Evolutionary conservation across 2,113 vertebrate species (phyloP), one percentile per base, ranked within the genome.

Genomic region (Australoheros scitulus): DNA sequence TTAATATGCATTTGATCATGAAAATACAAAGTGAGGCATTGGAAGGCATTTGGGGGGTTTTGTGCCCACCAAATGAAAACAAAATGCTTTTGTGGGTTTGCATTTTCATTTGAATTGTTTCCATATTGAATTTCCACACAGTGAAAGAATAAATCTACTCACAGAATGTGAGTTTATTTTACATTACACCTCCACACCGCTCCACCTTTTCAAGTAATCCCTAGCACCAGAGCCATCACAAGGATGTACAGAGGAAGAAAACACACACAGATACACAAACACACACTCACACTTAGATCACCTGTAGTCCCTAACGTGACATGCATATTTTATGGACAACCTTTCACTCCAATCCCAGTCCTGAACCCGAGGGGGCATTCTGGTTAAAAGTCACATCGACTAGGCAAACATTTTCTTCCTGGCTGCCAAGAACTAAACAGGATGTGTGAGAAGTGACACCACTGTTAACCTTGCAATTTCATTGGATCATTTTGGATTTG

Each of bases 281-380:
- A 80, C 68, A 61, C 61, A 74, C 61, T 8, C 59, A 80, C 74
- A 83, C 76, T 82, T 47, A 77, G 77, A 81, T 81, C 24, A 61
- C 57, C 83, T 57, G 84, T 36, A 52, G 61, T 79, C 81, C 85
- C 87, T 26, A 55, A 88, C 85, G 86, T 64, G 83, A 88, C 93
- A 94, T 95, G 89, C 92, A 95, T 94, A 95, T 95, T 95, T 94
- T 94, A 94, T 95, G 88, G 91, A 91, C 87, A 92, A 95, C 94
- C 92, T 94, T 95, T 94, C 89, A 91, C 92, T 94, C 80, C 87
- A 87, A 88, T 93, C 87, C 81, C 87, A 88, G 80, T 61, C 34
- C 77, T 80, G 74, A 92, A 92, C 85, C 88, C 64, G 10, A 52
- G 90, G 91, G 93, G 87, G 86, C 84, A 80, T 81, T 92, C 87